Evolutionary conservation across 53 echinoderm and acorn worm genomes (phyloP).

Genomic region (Arbacia lixula): DNA sequence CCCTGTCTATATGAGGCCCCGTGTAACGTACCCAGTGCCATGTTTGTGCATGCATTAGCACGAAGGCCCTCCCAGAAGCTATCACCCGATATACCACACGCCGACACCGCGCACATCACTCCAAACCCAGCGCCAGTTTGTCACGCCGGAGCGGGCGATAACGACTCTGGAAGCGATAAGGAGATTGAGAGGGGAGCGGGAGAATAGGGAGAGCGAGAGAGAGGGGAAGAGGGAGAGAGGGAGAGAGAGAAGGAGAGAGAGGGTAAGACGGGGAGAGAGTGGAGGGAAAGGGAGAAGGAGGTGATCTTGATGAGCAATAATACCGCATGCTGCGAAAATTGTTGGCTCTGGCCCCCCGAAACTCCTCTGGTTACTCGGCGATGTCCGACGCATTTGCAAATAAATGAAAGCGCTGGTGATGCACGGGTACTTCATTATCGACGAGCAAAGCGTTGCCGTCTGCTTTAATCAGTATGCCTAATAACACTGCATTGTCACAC

Average conservation of each 20-base stretch:
- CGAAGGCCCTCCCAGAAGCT: slow-evolving; percentile 36
- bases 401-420: slow-evolving; percentile 49
- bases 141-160: slow-evolving; percentile 29
- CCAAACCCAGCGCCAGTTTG: not conserved
- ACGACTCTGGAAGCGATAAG: slow-evolving; percentile 15
- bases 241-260: too few species aligned
- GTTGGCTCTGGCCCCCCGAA: slow-evolving; percentile 47
- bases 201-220: too few species aligned
- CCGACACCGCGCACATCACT: slow-evolving; percentile 40
- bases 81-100: slow-evolving; percentile 38
- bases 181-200: too few species aligned
- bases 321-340: slow-evolving; percentile 19
- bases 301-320: slow-evolving; percentile 13
- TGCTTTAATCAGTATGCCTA: slow-evolving; percentile 52
- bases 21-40: slow-evolving; percentile 9
- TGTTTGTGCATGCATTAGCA: slow-evolving; percentile 56
- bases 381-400: slow-evolving; percentile 42
- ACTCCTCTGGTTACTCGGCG: slow-evolving; percentile 50
- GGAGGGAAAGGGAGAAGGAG: slow-evolving; percentile 42
- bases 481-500: slow-evolving; percentile 45
- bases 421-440: slow-evolving; percentile 47
- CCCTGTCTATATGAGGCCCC: slow-evolving; percentile 34
- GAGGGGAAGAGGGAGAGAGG: too few species aligned
- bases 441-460: slow-evolving; percentile 31
- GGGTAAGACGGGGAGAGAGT: too few species aligned